Percentiles rank a stretch among this genome's conserved stretches.
Evolutionary conservation across 2,797 vertebrate genomes (phyloP).

Genomic region (Oophaga sylvatica): DNA sequence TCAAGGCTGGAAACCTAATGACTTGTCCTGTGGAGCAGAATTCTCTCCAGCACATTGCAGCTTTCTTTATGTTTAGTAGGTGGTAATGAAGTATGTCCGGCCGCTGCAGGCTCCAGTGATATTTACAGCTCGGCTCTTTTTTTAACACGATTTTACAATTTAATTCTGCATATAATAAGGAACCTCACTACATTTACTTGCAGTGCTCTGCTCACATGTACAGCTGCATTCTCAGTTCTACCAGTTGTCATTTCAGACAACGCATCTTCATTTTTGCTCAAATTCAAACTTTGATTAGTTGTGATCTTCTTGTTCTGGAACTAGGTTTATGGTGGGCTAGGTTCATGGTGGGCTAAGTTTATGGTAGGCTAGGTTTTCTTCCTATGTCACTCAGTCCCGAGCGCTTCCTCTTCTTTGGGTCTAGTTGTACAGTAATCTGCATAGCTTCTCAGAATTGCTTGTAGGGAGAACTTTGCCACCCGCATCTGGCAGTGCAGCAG

Average conservation of each 20-base stretch:
- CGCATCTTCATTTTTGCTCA: too few relatives aligned
- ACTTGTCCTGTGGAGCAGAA: background rate
- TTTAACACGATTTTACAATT: background rate
- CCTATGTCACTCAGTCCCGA: too few relatives aligned
- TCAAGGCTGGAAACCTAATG: background rate
- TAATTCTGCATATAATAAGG: background rate
- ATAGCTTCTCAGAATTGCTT: too few relatives aligned
- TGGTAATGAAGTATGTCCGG: slow-evolving; percentile 68
- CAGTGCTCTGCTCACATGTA: background rate
- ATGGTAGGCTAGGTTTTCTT: too few relatives aligned
- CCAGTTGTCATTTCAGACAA: background rate
- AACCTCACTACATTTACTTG: background rate
- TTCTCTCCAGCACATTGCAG: slow-evolving; percentile 1
- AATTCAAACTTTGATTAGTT: too few relatives aligned
- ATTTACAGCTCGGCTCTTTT: background rate
- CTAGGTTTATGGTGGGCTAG: too few relatives aligned
- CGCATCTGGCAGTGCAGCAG: too few relatives aligned
- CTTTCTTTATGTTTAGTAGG: slow-evolving; percentile 39
- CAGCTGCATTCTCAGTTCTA: background rate
- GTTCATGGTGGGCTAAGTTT: too few relatives aligned
- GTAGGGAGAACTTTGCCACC: too few relatives aligned
- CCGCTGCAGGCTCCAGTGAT: background rate
- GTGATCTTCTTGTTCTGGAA: too few relatives aligned
- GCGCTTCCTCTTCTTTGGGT: too few relatives aligned
- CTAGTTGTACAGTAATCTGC: too few relatives aligned